Evolutionary conservation across 2,113 vertebrate species (phyloP).

Genomic region (Bambusicola thoracicus): DNA sequence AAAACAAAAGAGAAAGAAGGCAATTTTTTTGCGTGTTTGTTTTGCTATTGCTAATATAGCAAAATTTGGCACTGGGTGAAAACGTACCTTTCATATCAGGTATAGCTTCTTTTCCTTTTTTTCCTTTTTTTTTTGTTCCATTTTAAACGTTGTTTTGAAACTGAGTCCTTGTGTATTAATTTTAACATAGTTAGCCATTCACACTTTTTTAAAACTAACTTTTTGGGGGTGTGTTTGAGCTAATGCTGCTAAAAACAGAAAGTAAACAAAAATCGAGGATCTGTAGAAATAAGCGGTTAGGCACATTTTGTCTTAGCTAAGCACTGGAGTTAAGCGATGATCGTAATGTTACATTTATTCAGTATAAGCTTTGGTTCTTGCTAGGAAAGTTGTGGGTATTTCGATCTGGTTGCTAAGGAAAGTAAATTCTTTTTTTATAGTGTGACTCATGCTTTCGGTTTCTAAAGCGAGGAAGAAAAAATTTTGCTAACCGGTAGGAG

Average conservation of each 20-base stretch:
- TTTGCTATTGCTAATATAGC: conserved; percentile 67
- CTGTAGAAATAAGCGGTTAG: not conserved
- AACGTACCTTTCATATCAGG: conserved; percentile 79
- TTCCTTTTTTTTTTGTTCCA: conserved; percentile 21
- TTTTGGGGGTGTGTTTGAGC: conserved; percentile 53
- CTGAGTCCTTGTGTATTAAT: conserved; percentile 60
- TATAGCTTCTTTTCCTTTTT: conserved; percentile 74
- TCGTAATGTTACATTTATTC: conserved; percentile 33
- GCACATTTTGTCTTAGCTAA: conserved; percentile 52
- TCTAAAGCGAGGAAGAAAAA: conserved; percentile 49
- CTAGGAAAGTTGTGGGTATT: conserved; percentile 61
- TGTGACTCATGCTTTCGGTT: conserved; percentile 70
- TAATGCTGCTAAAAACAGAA: conserved; percentile 69
- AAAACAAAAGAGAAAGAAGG: not conserved
- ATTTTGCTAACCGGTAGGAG: not conserved
- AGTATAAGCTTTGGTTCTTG: conserved; percentile 55
- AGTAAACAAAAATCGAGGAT: conserved; percentile 36
- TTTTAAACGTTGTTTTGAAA: conserved; percentile 64
- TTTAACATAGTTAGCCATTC: conserved; percentile 51
- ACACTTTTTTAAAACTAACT: conserved; percentile 66
- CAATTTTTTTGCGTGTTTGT: conserved; percentile 4
- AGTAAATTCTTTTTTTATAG: conserved; percentile 63
- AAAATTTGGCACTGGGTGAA: conserved; percentile 77
- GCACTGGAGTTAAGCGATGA: conserved; percentile 34
- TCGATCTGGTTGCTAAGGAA: conserved; percentile 60